Percentiles rank a stretch among this genome's conserved stretches.
These are phyloP conservation scores for Drosophila quasianomalipes DNA, from an alignment of 2,888 invertebrate genomes.

Conservation along the genomic window DNA sequence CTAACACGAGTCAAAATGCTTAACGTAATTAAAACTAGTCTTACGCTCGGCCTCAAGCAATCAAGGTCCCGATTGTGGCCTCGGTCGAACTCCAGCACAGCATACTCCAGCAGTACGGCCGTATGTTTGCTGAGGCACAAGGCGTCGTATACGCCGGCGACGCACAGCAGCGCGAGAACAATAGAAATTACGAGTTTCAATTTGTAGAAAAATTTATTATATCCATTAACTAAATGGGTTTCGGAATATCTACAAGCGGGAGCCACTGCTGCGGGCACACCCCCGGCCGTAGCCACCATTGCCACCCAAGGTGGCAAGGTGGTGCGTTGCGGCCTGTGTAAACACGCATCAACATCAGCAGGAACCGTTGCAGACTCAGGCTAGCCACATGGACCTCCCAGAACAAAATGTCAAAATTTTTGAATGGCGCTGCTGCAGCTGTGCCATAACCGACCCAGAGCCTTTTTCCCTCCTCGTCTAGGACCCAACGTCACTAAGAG, in stretches of 20 bases:
- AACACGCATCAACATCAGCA: conserved; percentile 66
- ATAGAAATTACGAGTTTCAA: conserved; percentile 85
- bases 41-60: conserved; percentile 40
- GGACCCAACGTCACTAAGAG: conserved; percentile 43
- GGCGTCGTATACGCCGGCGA: conserved; percentile 38
- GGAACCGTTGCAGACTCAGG: conserved; percentile 53
- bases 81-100: conserved; percentile 24
- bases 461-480: conserved; percentile 17
- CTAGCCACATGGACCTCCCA: conserved; percentile 63
- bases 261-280: conserved; percentile 22
- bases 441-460: conserved; percentile 47
- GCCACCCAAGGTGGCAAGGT: conserved; percentile 47
- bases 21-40: conserved; percentile 82
- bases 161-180: conserved; percentile 70
- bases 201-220: conserved; percentile 85
- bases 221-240: conserved; percentile 85
- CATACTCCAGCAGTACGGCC: conserved; percentile 7
- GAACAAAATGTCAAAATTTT: conserved; percentile 78
- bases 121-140: conserved; percentile 26
- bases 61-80: conserved; percentile 18
- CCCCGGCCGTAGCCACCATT: not conserved
- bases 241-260: conserved; percentile 69
- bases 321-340: conserved; percentile 58
- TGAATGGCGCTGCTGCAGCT: conserved; percentile 74
- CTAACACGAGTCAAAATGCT: conserved; percentile 52